These are phyloP conservation scores for Calliscelio sp. DNA, from an alignment of 2,888 invertebrate species.

Conservation along the genomic window DNA sequence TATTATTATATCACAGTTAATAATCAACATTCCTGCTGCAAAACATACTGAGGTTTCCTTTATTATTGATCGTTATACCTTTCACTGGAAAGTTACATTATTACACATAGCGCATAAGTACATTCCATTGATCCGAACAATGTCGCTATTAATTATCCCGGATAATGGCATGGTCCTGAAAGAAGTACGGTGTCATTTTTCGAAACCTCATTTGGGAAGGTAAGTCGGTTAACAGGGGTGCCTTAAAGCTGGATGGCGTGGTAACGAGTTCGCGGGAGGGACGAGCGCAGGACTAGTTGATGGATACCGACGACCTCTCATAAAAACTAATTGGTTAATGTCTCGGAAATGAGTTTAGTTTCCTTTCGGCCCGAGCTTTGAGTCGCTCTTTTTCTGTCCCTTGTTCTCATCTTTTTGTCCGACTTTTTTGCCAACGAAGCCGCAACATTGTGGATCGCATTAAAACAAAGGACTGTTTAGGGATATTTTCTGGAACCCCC, in stretches of 20 bases:
- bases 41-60: slow-evolving; percentile 14
- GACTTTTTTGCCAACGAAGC: slow-evolving; percentile 12
- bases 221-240: slow-evolving; percentile 77
- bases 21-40: slow-evolving; percentile 31
- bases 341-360: slow-evolving; percentile 86
- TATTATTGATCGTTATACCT: slow-evolving; percentile 29
- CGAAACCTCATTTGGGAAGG: slow-evolving; percentile 59
- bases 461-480: slow-evolving; percentile 24
- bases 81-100: slow-evolving; percentile 23
- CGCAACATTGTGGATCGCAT: slow-evolving; percentile 36
- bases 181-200: slow-evolving; percentile 47
- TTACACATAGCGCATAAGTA: slow-evolving; percentile 1
- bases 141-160: slow-evolving; percentile 42
- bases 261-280: slow-evolving; percentile 53
- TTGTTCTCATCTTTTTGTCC: slow-evolving; percentile 26
- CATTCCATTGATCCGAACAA: slow-evolving; percentile 33
- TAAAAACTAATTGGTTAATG: slow-evolving; percentile 86
- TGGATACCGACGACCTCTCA: slow-evolving; percentile 85
- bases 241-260: slow-evolving; percentile 67
- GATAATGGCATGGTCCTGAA: slow-evolving; percentile 27
- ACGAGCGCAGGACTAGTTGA: slow-evolving; percentile 75
- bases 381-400: slow-evolving; percentile 70
- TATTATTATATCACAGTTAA: slow-evolving; percentile 25
- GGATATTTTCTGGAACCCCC: background rate
- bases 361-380: slow-evolving; percentile 80